phyloP scores from a whole-genome alignment of 2,113 vertebrate species.

The Ictalurus furcatus region DNA sequence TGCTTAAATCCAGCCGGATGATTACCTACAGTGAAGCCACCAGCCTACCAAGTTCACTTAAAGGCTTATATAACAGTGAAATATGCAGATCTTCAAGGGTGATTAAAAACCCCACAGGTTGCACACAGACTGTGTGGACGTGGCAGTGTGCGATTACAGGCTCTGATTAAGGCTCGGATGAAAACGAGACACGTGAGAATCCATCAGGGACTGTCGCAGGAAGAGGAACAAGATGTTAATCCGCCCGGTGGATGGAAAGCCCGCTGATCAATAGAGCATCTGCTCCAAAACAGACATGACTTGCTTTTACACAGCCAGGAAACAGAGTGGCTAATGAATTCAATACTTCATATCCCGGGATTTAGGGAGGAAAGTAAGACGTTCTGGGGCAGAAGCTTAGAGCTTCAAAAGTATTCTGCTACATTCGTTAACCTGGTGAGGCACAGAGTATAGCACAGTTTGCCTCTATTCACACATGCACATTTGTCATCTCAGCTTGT shows the following conservation, averaged over 20 bases:
- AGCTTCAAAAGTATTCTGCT: not conserved
- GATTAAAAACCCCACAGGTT: not conserved
- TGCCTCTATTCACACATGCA: slow-evolving; percentile 50
- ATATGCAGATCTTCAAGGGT: slow-evolving; percentile 11
- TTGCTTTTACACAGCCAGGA: slow-evolving; percentile 1
- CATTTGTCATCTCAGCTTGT: not conserved
- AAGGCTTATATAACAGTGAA: not conserved
- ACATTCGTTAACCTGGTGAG: not conserved
- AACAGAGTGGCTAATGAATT: slow-evolving; percentile 27
- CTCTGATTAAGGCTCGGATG: not conserved
- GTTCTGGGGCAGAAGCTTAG: not conserved
- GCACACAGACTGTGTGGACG: not conserved
- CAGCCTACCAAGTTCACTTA: not conserved
- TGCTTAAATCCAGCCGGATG: not conserved
- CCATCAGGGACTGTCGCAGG: slow-evolving; percentile 36
- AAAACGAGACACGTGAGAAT: slow-evolving; percentile 22
- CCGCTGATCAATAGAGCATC: slow-evolving; percentile 40
- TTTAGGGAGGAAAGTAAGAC: not conserved
- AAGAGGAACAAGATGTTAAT: slow-evolving; percentile 44
- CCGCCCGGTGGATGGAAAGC: slow-evolving; percentile 18
- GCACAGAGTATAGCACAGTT: slow-evolving; percentile 56
- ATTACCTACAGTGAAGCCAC: slow-evolving; percentile 4
- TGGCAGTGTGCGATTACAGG: slow-evolving; percentile 8
- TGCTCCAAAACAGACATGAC: slow-evolving; percentile 10
- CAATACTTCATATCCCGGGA: slow-evolving; percentile 12